These are phyloP conservation scores for Cephalopholis sonnerati DNA, from an alignment of 2,113 vertebrate species.

Conservation along the genomic window DNA sequence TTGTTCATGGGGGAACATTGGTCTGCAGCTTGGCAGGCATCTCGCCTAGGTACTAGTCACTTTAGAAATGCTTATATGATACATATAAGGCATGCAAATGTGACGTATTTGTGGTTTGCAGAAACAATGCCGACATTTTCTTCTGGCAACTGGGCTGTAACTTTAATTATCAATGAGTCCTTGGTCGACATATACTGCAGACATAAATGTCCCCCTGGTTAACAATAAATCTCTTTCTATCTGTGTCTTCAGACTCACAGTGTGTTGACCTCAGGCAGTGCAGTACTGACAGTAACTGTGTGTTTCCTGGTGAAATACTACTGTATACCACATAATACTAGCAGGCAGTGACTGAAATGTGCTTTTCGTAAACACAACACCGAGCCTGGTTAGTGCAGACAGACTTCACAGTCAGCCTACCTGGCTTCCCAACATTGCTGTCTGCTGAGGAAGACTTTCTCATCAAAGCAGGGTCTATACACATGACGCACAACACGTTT, in stretches of 20 bases:
- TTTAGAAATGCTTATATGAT: too few species aligned
- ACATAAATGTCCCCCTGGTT: background rate
- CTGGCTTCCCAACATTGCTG: conserved; percentile 83
- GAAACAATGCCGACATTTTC: too few species aligned
- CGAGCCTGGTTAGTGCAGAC: conserved; percentile 65
- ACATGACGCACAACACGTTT: conserved; percentile 44
- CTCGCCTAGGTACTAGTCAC: too few species aligned
- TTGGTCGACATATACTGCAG: background rate
- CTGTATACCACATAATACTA: background rate
- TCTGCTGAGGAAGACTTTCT: conserved; percentile 86
- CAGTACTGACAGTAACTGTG: conserved; percentile 3
- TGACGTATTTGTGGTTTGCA: too few species aligned
- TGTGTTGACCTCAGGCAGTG: conserved; percentile 29
- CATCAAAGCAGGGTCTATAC: conserved; percentile 84
- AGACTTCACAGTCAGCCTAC: conserved; percentile 81
- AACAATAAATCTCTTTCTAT: background rate
- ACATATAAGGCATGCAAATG: too few species aligned
- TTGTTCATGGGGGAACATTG: too few species aligned
- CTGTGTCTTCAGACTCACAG: conserved; percentile 12
- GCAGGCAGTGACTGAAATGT: conserved; percentile 62
- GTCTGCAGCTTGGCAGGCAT: too few species aligned
- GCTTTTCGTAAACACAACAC: conserved; percentile 37
- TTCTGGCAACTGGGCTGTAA: too few species aligned
- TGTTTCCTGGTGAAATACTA: conserved; percentile 24
- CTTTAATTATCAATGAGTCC: background rate